Percentiles rank a stretch among this genome's conserved stretches.
Evolutionary conservation across 1,140 invertebrate species (phyloP).

Genomic region (Pectinophora gossypiella): DNA sequence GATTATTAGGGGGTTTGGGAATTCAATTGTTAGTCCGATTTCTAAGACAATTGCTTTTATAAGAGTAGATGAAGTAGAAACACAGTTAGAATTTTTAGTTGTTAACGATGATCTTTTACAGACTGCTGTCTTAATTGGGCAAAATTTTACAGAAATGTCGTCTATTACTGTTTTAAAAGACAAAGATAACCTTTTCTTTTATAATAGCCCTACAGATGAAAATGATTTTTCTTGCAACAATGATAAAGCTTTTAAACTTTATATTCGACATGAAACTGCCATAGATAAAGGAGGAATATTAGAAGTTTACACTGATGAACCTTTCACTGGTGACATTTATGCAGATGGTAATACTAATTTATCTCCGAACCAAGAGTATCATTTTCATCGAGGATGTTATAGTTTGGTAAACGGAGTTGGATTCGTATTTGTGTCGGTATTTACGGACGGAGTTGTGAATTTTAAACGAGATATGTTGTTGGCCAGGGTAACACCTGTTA

Average conservation of each 20-base stretch:
- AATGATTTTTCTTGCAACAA: no score
- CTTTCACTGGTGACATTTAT: constrained; percentile 1
- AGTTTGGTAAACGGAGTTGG: neutral
- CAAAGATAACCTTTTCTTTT: neutral
- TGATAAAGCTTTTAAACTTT: neutral
- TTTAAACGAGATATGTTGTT: neutral
- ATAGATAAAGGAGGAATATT: neutral
- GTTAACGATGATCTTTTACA: neutral
- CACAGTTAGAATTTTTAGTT: neutral
- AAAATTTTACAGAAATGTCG: neutral
- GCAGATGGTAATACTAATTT: neutral
- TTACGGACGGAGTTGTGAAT: neutral
- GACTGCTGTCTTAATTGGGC: neutral
- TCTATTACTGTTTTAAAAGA: neutral
- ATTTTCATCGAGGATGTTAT: constrained; percentile 4
- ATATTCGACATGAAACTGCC: neutral
- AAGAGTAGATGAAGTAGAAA: neutral
- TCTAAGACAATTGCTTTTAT: neutral
- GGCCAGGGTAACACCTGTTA: neutral
- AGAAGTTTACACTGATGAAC: neutral
- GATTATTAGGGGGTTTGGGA: neutral
- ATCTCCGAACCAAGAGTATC: constrained; percentile 1
- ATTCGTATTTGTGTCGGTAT: neutral
- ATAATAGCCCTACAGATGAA: neutral
- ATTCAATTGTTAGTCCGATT: neutral